A percentile compares a stretch with the other conserved stretches of the same genome.
Evolutionary conservation across 2,888 invertebrate species (phyloP).

Genomic region (Pyrocoelia pectoralis): DNA sequence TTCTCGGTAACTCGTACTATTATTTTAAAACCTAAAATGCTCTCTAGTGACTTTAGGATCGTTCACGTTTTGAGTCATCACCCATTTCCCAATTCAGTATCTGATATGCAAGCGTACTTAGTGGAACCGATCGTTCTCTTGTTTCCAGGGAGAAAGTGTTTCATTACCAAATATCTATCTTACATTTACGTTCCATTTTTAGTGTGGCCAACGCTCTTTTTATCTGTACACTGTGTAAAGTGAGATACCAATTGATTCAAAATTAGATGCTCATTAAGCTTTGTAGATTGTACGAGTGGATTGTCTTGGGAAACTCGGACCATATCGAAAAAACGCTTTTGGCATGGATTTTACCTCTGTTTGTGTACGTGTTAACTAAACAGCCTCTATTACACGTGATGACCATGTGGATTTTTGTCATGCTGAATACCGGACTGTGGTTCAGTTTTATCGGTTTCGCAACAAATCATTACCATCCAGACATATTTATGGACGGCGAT

Average conservation of each 20-base stretch:
- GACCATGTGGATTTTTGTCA: conserved; percentile 68
- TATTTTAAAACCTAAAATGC: neutral
- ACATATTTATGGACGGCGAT: conserved; percentile 83
- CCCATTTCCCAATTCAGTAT: conserved; percentile 77
- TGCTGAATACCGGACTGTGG: conserved; percentile 67
- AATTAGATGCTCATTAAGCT: neutral
- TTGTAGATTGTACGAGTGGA: neutral
- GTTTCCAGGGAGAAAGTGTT: conserved; percentile 68
- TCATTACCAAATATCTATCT: conserved; percentile 54
- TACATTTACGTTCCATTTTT: conserved; percentile 56
- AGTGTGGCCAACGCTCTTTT: conserved; percentile 60
- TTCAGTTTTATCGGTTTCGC: conserved; percentile 73
- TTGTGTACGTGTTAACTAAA: conserved; percentile 58
- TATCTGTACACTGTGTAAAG: conserved; percentile 34
- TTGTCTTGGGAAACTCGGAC: neutral
- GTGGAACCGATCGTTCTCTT: conserved; percentile 74
- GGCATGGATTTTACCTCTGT: conserved; percentile 44
- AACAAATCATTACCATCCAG: conserved; percentile 83
- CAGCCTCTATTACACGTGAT: conserved; percentile 54
- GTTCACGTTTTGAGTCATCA: conserved; percentile 83
- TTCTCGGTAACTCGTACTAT: conserved; percentile 61
- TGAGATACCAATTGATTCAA: neutral
- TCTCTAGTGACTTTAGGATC: conserved; percentile 62
- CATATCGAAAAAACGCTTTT: neutral
- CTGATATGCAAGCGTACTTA: conserved; percentile 75